phyloP scores from a whole-genome alignment of 35 echinoderm and acorn worm species.

The Patiria miniata region DNA sequence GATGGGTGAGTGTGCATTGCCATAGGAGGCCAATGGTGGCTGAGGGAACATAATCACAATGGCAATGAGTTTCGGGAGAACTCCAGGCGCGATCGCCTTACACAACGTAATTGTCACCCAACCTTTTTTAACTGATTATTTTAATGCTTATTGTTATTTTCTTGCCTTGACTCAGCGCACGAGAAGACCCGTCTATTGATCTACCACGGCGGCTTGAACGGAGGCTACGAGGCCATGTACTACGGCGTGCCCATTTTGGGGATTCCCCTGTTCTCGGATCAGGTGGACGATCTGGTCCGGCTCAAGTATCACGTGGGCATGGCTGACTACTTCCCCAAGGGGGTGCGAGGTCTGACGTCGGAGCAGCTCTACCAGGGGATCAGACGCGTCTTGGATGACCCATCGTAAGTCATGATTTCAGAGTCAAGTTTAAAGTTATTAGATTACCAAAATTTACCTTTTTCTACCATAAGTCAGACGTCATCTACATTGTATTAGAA shows the following conservation, averaged over 20 bases:
- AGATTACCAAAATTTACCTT: too few species aligned
- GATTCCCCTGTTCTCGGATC: constrained; percentile 42
- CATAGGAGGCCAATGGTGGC: too few species aligned
- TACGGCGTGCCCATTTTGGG: constrained; percentile 35
- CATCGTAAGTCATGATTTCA: constrained; percentile 22
- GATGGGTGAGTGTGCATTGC: constrained; percentile 12
- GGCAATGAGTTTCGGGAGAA: neutral
- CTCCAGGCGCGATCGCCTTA: constrained; percentile 6
- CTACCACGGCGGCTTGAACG: constrained; percentile 55
- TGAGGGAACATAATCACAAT: neutral
- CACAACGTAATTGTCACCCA: constrained; percentile 6
- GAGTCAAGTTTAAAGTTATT: neutral
- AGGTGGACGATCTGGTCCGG: constrained; percentile 33
- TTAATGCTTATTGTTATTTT: too few species aligned
- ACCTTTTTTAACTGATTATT: neutral
- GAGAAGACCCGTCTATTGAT: constrained; percentile 35
- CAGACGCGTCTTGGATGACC: neutral
- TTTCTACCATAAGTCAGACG: too few species aligned
- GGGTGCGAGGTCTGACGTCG: neutral
- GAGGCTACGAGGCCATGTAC: constrained; percentile 53
- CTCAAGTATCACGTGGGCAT: constrained; percentile 8
- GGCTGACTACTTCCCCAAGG: neutral
- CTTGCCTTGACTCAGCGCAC: neutral
- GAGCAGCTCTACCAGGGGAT: constrained; percentile 29
- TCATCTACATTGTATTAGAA: too few species aligned